Evolutionary conservation across 1,140 invertebrate genomes (phyloP).

Genomic region (Pseudomyrmex cubaensis): DNA sequence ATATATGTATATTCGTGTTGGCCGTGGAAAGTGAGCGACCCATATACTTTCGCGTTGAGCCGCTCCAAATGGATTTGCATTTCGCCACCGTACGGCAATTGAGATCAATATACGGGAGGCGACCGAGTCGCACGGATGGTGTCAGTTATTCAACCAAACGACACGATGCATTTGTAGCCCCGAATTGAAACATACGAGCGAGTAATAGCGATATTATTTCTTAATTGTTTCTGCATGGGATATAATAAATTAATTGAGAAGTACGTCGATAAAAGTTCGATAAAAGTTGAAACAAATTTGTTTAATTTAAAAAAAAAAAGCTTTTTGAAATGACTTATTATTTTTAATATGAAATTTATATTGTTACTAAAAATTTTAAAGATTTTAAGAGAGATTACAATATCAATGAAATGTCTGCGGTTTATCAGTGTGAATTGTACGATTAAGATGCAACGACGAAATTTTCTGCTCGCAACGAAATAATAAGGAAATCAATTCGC

Average conservation of each 20-base stretch:
- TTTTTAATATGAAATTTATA: not conserved
- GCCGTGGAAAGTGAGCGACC: slow-evolving; percentile 53
- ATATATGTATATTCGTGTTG: slow-evolving; percentile 11
- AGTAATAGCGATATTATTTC: slow-evolving; percentile 14
- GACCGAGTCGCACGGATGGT: slow-evolving; percentile 39
- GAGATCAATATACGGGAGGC: slow-evolving; percentile 52
- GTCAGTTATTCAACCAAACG: slow-evolving; percentile 40
- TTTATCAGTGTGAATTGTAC: not conserved
- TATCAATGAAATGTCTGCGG: not conserved
- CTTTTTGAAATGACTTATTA: not conserved
- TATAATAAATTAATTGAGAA: not conserved
- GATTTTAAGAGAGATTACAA: not conserved
- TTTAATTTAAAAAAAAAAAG: too few species aligned
- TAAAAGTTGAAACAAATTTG: not conserved
- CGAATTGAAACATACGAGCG: slow-evolving; percentile 24
- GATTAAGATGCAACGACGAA: slow-evolving; percentile 38
- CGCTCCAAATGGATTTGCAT: slow-evolving; percentile 60
- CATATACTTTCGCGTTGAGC: slow-evolving; percentile 59
- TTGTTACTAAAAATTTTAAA: not conserved
- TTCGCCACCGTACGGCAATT: slow-evolving; percentile 44
- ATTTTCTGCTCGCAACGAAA: slow-evolving; percentile 60
- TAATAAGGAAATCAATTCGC: not conserved
- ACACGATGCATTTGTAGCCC: slow-evolving; percentile 14
- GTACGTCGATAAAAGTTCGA: not conserved
- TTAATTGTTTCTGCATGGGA: slow-evolving; percentile 9